Evolutionary conservation across 2,797 vertebrate genomes (phyloP).

Genomic region (Babyrousa celebensis): DNA sequence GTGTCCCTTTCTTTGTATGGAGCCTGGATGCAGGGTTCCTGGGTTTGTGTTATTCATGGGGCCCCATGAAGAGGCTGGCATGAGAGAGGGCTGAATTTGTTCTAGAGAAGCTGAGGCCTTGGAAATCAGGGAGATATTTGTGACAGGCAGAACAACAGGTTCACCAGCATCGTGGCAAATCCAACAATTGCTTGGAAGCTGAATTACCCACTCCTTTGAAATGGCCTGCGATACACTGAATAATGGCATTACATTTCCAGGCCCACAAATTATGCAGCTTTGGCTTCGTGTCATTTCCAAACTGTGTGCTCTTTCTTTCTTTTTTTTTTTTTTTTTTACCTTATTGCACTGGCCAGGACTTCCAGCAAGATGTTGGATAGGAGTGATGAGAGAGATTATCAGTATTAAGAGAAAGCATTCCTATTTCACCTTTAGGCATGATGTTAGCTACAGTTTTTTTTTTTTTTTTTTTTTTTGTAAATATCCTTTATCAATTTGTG

Average conservation of each 20-base stretch:
- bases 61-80: neutral
- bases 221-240: no score
- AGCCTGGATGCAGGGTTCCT: neutral
- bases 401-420: neutral
- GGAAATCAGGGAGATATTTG: neutral
- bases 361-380: no score
- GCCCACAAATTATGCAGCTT: neutral
- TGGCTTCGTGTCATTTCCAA: neutral
- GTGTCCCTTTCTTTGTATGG: neutral
- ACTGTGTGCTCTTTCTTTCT: neutral
- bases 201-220: neutral
- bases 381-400: neutral
- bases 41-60: neutral
- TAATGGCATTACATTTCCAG: neutral
- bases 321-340: neutral
- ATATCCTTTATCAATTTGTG: neutral
- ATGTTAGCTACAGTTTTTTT: neutral
- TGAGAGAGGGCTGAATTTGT: neutral
- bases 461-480: neutral
- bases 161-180: neutral
- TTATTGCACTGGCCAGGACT: neutral
- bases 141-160: neutral
- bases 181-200: neutral
- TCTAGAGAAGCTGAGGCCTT: neutral
- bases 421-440: neutral